These are phyloP conservation scores for Rhopilema esculentum DNA, from an alignment of 30 jellyfish, hydroid and myxozoan species.

Conservation along the genomic window DNA sequence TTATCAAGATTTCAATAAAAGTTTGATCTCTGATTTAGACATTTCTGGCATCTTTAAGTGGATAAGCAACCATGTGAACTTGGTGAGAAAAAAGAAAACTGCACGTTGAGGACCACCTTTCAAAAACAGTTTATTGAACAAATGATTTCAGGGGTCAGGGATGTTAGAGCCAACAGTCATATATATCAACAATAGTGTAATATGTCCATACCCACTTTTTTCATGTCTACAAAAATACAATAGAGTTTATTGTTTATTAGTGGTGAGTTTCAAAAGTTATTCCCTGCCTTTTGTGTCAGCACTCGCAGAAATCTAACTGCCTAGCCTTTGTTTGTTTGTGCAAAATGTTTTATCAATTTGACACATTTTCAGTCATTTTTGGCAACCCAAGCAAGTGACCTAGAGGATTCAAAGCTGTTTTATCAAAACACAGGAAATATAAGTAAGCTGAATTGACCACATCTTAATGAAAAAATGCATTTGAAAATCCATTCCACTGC, in stretches of 20 bases:
- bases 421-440: not conserved
- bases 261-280: not conserved
- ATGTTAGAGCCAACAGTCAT: not conserved
- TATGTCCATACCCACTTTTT: not conserved
- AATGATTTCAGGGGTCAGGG: not conserved
- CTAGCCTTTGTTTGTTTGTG: not conserved
- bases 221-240: not conserved
- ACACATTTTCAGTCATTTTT: not conserved
- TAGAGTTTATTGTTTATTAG: not conserved
- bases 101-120: not conserved
- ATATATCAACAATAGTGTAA: not conserved
- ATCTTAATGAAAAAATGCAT: not conserved
- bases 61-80: constrained; percentile 1
- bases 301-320: not conserved
- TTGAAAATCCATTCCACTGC: not conserved
- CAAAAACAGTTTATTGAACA: not conserved
- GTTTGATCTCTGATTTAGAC: constrained; percentile 30
- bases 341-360: not conserved
- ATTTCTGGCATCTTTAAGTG: constrained; percentile 6
- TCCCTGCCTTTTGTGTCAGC: not conserved
- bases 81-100: constrained; percentile 1
- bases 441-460: not conserved
- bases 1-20: not conserved
- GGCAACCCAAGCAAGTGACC: not conserved
- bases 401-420: not conserved